These are phyloP conservation scores for Darevskia nairensis DNA, from an alignment of 2,797 vertebrate species.

Conservation along the genomic window DNA sequence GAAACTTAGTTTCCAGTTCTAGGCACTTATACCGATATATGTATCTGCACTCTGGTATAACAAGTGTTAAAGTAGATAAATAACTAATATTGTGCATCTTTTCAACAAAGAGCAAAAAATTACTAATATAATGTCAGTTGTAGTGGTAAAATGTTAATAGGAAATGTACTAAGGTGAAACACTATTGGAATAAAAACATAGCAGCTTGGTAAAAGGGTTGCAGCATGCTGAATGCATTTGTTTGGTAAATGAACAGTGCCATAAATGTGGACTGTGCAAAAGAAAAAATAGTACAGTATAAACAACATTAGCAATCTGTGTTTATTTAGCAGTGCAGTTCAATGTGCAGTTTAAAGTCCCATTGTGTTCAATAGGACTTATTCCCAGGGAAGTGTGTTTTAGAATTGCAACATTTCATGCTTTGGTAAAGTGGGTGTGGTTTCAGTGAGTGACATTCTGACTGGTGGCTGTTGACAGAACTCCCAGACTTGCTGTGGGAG, in stretches of 20 bases:
- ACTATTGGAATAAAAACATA: neutral
- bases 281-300: too few species aligned
- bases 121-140: neutral
- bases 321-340: too few species aligned
- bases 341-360: neutral
- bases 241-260: neutral
- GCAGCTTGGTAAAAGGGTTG: neutral
- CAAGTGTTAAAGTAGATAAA: neutral
- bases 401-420: neutral
- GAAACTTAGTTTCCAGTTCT: neutral
- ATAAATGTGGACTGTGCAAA: neutral
- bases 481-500: neutral
- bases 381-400: neutral
- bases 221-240: neutral
- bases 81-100: neutral
- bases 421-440: neutral
- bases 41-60: neutral
- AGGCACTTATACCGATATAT: neutral
- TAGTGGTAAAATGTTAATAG: neutral
- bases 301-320: too few species aligned
- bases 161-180: neutral
- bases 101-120: neutral
- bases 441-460: neutral
- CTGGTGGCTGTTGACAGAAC: neutral
- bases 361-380: neutral